These are phyloP conservation scores for Apostichopus leukothele DNA, from an alignment of 53 echinoderm and acorn worm genomes.

Conservation along the genomic window DNA sequence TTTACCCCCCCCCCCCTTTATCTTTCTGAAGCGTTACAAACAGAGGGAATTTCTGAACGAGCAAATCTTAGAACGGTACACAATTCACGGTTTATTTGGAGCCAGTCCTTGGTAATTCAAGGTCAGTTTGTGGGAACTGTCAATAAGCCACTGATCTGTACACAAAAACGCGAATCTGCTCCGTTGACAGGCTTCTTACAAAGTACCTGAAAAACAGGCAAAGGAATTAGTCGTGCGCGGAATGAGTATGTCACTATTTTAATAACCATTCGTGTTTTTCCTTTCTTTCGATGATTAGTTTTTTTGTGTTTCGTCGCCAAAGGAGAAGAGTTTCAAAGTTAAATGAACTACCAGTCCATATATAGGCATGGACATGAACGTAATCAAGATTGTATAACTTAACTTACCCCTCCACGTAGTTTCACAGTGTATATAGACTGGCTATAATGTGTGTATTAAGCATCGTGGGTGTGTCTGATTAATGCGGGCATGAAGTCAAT, in stretches of 20 bases:
- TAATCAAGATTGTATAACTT: too few species aligned
- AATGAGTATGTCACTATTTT: conserved; percentile 11
- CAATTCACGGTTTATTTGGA: not conserved
- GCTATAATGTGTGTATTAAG: too few species aligned
- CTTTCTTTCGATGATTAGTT: not conserved
- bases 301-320: not conserved
- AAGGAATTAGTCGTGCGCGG: not conserved
- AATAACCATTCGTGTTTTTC: not conserved
- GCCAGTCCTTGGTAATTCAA: not conserved
- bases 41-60: too few species aligned
- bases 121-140: conserved; percentile 7
- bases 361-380: too few species aligned
- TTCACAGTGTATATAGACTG: too few species aligned
- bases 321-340: not conserved
- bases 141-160: conserved; percentile 28
- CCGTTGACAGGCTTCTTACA: not conserved
- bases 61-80: too few species aligned
- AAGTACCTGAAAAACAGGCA: not conserved
- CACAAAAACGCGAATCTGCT: not conserved
- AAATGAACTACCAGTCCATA: too few species aligned
- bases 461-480: too few species aligned
- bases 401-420: too few species aligned
- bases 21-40: not conserved
- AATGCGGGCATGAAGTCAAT: too few species aligned
- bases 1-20: not conserved